Evolutionary conservation across 1,140 invertebrate species (phyloP), one percentile per base, ranked within the genome.

Genomic region (Rhizoglyphus robini): DNA sequence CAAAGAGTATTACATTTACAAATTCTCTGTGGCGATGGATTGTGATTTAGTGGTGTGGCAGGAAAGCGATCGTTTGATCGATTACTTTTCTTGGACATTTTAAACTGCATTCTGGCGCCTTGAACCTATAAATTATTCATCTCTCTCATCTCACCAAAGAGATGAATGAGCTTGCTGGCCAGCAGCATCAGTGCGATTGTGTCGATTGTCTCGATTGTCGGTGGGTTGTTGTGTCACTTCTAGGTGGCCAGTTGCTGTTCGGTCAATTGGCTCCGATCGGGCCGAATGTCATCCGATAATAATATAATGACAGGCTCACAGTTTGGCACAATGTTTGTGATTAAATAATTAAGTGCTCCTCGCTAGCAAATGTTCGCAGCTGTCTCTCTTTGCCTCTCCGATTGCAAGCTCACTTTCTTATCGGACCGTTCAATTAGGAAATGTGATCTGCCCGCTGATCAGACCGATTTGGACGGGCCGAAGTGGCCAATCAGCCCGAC

Each of bases 91-190:
- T 54, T 20, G 31, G 51, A 32, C 51, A 54, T 54, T 54, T 54
- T 54, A 54, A 54, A 54, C 20, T 54, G 51, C 8, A 20, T 54
- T 32, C 36, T 18, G 8, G 8, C 36, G 18, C 36, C 18, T 8
- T 54, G 23, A 8, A 54, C 31, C 20, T 8, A 54, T 54, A 54
- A 54, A 54, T 54, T 54, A 54, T 54, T 54, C 51, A 54, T 54
- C 23, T 18, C 51, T 54, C 23, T 8, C 51, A 20, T 20, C 51
- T 8, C 31, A 41, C n/a, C n/a, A n/a, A n/a, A n/a, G n/a, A 5
- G 51, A 54, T 54, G 51, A 54, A 54, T 54, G 41, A 46, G 23
- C 41, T 15, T 46, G n/a, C n/a, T 41, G 8, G 23, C 51, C 51
- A 54, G 8, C 51, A 54, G 8, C 51, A 54, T 54, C 51, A 54